Percentiles rank a stretch among this genome's conserved stretches.
These are phyloP conservation scores for Oophaga pumilio DNA, from an alignment of 2,113 vertebrate species.

Conservation along the genomic window DNA sequence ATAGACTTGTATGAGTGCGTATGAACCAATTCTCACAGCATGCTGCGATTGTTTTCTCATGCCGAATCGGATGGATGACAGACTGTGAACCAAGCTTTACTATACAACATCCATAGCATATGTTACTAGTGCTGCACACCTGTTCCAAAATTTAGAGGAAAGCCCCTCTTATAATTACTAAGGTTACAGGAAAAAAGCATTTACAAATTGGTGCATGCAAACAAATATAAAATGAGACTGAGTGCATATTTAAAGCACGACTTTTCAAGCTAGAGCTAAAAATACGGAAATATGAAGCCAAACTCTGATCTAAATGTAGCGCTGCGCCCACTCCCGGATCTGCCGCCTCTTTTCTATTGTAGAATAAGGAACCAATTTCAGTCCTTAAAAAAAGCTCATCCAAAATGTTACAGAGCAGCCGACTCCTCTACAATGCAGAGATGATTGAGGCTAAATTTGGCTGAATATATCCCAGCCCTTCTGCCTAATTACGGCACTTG, in stretches of 20 bases:
- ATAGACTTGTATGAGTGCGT: too few relatives aligned
- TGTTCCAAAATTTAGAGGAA: too few relatives aligned
- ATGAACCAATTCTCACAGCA: too few relatives aligned
- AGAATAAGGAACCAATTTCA: neutral
- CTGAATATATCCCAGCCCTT: neutral
- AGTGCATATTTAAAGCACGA: neutral
- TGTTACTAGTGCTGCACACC: too few relatives aligned
- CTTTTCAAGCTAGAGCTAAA: neutral
- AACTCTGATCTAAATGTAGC: conserved; percentile 16
- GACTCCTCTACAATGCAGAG: neutral
- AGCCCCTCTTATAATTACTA: too few relatives aligned
- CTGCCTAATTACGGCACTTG: too few relatives aligned
- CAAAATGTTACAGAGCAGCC: neutral
- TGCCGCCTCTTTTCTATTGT: conserved; percentile 9
- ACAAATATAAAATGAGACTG: neutral
- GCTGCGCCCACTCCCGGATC: neutral
- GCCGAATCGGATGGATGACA: too few relatives aligned
- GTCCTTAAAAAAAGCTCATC: neutral
- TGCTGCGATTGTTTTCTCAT: too few relatives aligned
- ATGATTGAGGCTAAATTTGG: neutral
- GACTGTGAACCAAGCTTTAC: too few relatives aligned
- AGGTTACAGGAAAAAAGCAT: too few relatives aligned
- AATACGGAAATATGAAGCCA: neutral
- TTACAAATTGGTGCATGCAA: neutral
- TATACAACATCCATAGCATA: neutral